phyloP scores from a whole-genome alignment of 2,797 vertebrate species.

The Anomalospiza imberbis region DNA sequence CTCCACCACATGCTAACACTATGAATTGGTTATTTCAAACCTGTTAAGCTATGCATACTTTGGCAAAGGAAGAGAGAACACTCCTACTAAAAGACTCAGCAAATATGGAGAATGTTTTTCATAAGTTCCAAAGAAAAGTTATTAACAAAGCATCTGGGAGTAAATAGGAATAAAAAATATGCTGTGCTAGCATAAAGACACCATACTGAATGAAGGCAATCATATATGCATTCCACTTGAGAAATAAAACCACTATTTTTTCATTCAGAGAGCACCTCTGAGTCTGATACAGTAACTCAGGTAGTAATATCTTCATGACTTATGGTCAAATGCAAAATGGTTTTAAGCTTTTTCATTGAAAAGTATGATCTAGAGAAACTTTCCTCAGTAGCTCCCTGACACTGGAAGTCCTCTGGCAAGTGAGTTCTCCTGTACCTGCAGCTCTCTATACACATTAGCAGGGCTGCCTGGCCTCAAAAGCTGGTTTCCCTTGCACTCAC shows the following conservation, averaged over 20 bases:
- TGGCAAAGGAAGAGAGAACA: not conserved
- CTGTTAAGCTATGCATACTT: not conserved
- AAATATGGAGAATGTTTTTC: not conserved
- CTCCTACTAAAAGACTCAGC: not conserved
- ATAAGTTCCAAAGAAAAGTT: not conserved
- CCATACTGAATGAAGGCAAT: not conserved
- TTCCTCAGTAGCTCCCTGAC: not conserved
- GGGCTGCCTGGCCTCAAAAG: not conserved
- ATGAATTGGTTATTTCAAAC: not conserved
- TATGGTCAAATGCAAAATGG: not conserved
- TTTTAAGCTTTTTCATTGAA: not conserved
- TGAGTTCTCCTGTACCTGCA: not conserved
- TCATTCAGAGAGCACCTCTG: not conserved
- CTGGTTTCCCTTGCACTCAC: not conserved
- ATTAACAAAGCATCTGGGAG: slow-evolving; percentile 29
- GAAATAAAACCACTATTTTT: not conserved
- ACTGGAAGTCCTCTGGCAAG: not conserved
- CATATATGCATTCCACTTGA: not conserved
- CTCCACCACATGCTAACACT: not conserved
- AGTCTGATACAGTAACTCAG: not conserved
- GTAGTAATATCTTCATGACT: not conserved
- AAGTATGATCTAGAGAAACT: not conserved
- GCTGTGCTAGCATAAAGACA: not conserved
- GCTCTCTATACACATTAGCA: not conserved
- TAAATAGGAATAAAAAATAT: slow-evolving; percentile 4